A percentile compares a stretch with the other conserved stretches of the same genome.
These are phyloP conservation scores for Thaumetopoea pityocampa DNA, from an alignment of 1,140 invertebrate genomes.

Conservation along the genomic window DNA sequence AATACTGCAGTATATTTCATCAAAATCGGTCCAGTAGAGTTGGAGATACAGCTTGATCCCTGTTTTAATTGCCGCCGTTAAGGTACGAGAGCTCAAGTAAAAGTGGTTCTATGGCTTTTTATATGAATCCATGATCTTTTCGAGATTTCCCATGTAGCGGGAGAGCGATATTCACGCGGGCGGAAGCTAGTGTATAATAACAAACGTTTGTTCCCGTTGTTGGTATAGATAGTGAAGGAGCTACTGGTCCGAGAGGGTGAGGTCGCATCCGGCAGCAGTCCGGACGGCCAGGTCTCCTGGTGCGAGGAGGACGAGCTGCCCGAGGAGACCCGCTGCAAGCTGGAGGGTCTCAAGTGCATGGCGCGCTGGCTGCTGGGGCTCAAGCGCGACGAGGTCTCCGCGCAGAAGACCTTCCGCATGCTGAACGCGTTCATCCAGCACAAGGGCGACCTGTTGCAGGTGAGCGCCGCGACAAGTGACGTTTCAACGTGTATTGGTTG, in stretches of 20 bases:
- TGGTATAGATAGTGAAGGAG: slow-evolving; percentile 92
- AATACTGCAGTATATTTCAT: no score
- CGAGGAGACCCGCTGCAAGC: slow-evolving; percentile 93
- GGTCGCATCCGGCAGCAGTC: slow-evolving; percentile 41
- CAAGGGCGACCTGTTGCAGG: slow-evolving; percentile 86
- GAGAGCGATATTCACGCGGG: no score
- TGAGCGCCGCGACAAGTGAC: slow-evolving; percentile 13
- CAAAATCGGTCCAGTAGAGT: no score
- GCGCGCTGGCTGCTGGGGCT: slow-evolving; percentile 95
- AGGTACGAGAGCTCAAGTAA: no score
- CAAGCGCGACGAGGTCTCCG: slow-evolving; percentile 91
- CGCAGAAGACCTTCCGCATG: slow-evolving; percentile 96
- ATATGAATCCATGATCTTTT: no score
- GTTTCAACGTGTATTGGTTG: slow-evolving; percentile 1
- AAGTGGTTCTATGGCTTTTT: no score
- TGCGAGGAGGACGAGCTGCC: slow-evolving; percentile 91
- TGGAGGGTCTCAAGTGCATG: slow-evolving; percentile 97
- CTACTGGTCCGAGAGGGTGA: slow-evolving; percentile 90
- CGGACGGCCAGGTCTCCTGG: slow-evolving; percentile 83
- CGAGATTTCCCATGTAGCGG: no score
- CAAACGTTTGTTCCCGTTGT: no score
- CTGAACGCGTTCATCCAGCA: slow-evolving; percentile 92
- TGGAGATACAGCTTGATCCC: no score
- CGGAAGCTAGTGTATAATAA: no score
- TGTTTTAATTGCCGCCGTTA: no score